A percentile compares a stretch with the other conserved stretches of the same genome.
Evolutionary conservation across 2,113 vertebrate species (phyloP).

Genomic region (Paralichthys olivaceus): DNA sequence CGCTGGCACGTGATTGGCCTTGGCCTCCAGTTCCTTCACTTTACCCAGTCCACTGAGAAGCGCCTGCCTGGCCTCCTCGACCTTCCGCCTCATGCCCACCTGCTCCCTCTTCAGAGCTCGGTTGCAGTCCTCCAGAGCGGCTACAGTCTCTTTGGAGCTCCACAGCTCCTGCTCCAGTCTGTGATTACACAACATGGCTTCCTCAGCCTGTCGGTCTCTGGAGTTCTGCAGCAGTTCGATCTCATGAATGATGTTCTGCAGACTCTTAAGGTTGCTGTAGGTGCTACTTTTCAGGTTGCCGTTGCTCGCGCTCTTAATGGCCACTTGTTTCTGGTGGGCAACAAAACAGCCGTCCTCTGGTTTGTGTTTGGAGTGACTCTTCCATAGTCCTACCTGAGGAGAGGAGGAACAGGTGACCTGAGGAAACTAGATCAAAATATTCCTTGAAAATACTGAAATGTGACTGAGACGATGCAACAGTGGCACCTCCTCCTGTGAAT

Average conservation of each 20-base stretch:
- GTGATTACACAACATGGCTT: slow-evolving; percentile 83
- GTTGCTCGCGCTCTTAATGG: slow-evolving; percentile 52
- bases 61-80: slow-evolving; percentile 88
- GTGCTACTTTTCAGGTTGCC: slow-evolving; percentile 38
- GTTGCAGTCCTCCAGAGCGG: slow-evolving; percentile 86
- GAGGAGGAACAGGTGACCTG: background rate
- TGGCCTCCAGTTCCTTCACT: slow-evolving; percentile 90
- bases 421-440: background rate
- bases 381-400: slow-evolving; percentile 90
- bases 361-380: slow-evolving; percentile 85
- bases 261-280: slow-evolving; percentile 64
- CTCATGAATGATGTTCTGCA: slow-evolving; percentile 84
- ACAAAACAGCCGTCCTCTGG: slow-evolving; percentile 81
- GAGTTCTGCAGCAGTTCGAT: slow-evolving; percentile 84
- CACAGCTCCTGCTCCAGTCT: slow-evolving; percentile 88
- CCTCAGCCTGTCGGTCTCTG: slow-evolving; percentile 84
- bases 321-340: slow-evolving; percentile 67
- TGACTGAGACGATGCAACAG: background rate
- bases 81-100: slow-evolving; percentile 87
- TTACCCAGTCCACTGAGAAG: slow-evolving; percentile 88
- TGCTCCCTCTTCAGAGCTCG: slow-evolving; percentile 86
- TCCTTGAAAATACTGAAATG: background rate
- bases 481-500: background rate
- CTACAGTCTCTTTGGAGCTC: slow-evolving; percentile 81
- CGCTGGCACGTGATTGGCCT: slow-evolving; percentile 84